Conservation (phyloP, 92 coral and sea anemone genomes). For the Metridium senile region DNA sequence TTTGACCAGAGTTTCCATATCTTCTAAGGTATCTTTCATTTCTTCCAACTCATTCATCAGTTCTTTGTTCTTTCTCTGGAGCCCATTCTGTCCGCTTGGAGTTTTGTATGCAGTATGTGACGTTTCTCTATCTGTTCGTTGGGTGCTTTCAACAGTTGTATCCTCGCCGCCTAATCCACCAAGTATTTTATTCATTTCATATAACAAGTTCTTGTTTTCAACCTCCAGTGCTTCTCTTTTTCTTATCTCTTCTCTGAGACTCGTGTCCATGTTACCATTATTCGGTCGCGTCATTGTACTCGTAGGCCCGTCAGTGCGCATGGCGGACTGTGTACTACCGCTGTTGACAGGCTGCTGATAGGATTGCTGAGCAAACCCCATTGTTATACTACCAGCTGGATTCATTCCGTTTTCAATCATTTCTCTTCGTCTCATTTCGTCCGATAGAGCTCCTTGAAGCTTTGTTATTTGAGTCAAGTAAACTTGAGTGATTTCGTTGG, state of each 20-base stretch:
- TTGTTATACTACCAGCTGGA: conserved; percentile 6
- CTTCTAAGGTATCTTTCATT: conserved; percentile 68
- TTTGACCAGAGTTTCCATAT: conserved; percentile 56
- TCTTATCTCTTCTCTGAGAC: conserved; percentile 59
- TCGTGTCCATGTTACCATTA: conserved; percentile 34
- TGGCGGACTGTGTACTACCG: neutral
- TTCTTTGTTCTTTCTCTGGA: conserved; percentile 50
- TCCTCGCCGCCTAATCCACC: conserved; percentile 39
- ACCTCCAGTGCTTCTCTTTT: conserved; percentile 75
- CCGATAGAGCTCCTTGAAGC: conserved; percentile 68
- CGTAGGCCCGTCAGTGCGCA: neutral
- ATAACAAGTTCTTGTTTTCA: conserved; percentile 80
- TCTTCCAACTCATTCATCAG: conserved; percentile 62
- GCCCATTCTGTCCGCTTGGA: conserved; percentile 30
- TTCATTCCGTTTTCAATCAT: conserved; percentile 44
- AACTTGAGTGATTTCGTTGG: conserved; percentile 79
- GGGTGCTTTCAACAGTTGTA: conserved; percentile 15
- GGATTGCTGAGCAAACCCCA: conserved; percentile 2
- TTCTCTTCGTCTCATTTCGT: conserved; percentile 64
- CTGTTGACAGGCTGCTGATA: neutral
- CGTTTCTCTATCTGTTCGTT: neutral
- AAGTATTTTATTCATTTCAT: conserved; percentile 72
- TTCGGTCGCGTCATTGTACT: conserved; percentile 11
- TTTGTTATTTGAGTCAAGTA: conserved; percentile 74
- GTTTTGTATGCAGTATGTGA: conserved; percentile 10